A percentile compares a stretch with the other conserved stretches of the same genome.
phyloP scores from a whole-genome alignment of 1,140 invertebrate species.

The Neodiprion lecontei region DNA sequence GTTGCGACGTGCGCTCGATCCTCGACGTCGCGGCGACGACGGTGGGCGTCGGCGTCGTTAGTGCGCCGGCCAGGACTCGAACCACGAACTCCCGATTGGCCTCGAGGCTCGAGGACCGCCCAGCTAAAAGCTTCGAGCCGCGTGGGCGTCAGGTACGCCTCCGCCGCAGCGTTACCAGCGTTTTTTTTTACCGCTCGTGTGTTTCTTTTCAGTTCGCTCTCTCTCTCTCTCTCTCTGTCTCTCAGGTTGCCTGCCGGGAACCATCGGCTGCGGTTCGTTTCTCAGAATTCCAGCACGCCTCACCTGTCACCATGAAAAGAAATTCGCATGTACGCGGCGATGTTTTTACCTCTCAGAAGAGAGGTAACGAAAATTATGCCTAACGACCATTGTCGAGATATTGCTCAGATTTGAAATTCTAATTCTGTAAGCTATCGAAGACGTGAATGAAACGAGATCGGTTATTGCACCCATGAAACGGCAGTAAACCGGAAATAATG shows the following conservation, averaged over 20 bases:
- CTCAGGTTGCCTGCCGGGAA: not conserved
- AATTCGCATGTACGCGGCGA: too few species aligned
- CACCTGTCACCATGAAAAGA: not conserved
- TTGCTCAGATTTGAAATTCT: too few species aligned
- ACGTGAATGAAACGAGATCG: too few species aligned
- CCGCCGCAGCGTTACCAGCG: constrained; percentile 26
- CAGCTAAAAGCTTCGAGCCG: constrained; percentile 53
- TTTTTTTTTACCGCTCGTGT: constrained; percentile 30
- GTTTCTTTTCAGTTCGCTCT: constrained; percentile 30
- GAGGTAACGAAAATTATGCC: too few species aligned
- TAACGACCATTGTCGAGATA: too few species aligned
- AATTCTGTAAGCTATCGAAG: too few species aligned
- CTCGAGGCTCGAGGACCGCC: constrained; percentile 55
- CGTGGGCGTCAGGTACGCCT: constrained; percentile 59
- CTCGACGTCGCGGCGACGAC: constrained; percentile 5
- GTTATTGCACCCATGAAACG: too few species aligned
- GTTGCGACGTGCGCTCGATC: constrained; percentile 49
- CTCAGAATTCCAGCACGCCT: not conserved
- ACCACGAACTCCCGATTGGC: constrained; percentile 58
- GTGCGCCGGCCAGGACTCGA: constrained; percentile 56
- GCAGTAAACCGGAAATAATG: too few species aligned
- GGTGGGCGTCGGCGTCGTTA: constrained; percentile 56
- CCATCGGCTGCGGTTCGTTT: not conserved
- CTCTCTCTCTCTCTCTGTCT: too few species aligned
- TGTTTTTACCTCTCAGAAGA: too few species aligned